Evolutionary conservation across 2,797 vertebrate genomes (phyloP), one percentile per base, ranked within the genome.

Genomic region (Macroramphosus scolopax): DNA sequence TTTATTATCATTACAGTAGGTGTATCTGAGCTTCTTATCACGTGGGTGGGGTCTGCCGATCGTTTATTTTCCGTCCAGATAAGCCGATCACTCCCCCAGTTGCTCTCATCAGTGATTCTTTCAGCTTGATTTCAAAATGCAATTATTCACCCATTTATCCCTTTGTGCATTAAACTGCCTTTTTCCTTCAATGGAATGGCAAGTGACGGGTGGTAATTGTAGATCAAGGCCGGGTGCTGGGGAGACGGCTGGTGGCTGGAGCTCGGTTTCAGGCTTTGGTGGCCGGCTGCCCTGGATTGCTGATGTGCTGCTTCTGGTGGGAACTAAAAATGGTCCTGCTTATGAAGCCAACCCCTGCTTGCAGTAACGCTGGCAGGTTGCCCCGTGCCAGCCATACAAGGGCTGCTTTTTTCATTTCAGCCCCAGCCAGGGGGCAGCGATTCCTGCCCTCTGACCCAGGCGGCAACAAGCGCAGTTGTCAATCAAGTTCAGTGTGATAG

Each of bases 71-170:
- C 32, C 29, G 33, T 60, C 36, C 17, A 62, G 48, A 62, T 33
- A 42, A 42, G 34, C 59, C 42, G 29, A 58, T 57, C 40, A 36
- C 32, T 30, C 30, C 32, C 63, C 14, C 30, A 6, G 16, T 28
- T 56, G 33, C 49, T 7, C 33, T 61, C 14, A 22, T 7, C 17
- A 17, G 38, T 60, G 37, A 55, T 68, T 56, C 37, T 78, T 85
- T 81, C 67, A 75, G 69, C 76, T 62, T 72, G 58, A 84, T 84
- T 78, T 78, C 69, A 74, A 80, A 77, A 61, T 64, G 22, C 75
- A 77, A 81, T 88, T 85, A 85, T 82, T 83, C 64, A 47, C 63
- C 52, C 61, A 51, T 80, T 78, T 79, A 74, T 71, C 75, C 63
- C 35, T 72, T 77, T 68, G 68, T 75, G 69, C 59, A 44, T 74